Evolutionary conservation across 2,888 invertebrate genomes (phyloP).

Genomic region (Athalia rosae): DNA sequence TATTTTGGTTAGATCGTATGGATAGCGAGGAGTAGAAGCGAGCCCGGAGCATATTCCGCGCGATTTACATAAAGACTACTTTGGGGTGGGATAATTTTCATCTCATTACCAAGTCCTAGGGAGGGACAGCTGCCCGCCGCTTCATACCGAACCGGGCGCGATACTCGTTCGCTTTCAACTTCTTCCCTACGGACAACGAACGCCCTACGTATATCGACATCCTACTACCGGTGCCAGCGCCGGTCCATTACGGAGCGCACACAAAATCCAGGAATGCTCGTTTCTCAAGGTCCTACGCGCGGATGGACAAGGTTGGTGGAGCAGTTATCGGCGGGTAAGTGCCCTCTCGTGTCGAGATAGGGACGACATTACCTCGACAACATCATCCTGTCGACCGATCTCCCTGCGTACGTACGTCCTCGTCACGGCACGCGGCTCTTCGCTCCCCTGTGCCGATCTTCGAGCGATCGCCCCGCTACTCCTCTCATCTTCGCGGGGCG

Average conservation of each 20-base stretch:
- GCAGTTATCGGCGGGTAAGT: slow-evolving; percentile 71
- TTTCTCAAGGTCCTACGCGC: slow-evolving; percentile 39
- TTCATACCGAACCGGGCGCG: slow-evolving; percentile 38
- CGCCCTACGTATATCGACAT: too few relatives aligned
- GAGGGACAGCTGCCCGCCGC: slow-evolving; percentile 44
- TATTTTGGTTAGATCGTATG: not conserved
- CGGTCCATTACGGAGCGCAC: not conserved
- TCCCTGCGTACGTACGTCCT: slow-evolving; percentile 51
- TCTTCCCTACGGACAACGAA: too few relatives aligned
- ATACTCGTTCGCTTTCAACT: too few relatives aligned
- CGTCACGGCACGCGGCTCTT: slow-evolving; percentile 58
- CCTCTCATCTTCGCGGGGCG: too few relatives aligned
- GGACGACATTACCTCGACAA: slow-evolving; percentile 71
- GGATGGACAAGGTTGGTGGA: slow-evolving; percentile 48
- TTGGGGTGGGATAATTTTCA: slow-evolving; percentile 49
- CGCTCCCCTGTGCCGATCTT: not conserved
- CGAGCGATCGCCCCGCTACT: not conserved
- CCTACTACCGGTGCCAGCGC: not conserved
- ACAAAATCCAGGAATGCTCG: slow-evolving; percentile 37
- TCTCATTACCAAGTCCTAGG: slow-evolving; percentile 45
- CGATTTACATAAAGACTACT: slow-evolving; percentile 59
- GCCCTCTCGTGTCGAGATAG: slow-evolving; percentile 72
- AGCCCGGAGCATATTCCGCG: slow-evolving; percentile 23
- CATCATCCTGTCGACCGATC: slow-evolving; percentile 63
- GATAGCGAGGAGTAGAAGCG: not conserved